phyloP scores from a whole-genome alignment of 2,113 vertebrate genomes.

The Actenoides lindsayi region DNA sequence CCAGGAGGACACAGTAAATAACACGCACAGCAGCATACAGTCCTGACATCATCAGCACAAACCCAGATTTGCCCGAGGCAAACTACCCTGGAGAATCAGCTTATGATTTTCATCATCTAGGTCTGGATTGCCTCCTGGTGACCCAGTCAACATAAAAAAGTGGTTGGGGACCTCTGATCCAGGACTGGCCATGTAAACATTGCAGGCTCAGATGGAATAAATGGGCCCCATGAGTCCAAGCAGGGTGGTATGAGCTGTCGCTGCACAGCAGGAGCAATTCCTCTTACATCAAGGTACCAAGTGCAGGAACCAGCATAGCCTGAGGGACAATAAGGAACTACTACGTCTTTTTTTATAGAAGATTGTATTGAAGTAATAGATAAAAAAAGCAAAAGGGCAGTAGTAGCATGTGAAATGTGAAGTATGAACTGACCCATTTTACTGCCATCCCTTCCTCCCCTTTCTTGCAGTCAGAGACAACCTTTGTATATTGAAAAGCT shows the following conservation, averaged over 20 bases:
- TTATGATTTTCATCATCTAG: not conserved
- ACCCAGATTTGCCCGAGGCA: not conserved
- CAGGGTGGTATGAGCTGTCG: fast-evolving
- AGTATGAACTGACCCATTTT: not conserved
- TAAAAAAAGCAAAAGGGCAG: not conserved
- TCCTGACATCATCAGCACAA: not conserved
- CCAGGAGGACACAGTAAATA: not conserved
- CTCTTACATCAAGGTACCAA: not conserved
- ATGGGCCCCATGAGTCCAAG: not conserved
- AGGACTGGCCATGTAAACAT: not conserved
- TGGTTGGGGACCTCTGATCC: not conserved
- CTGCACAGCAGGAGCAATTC: not conserved
- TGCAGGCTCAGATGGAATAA: not conserved
- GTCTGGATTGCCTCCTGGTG: not conserved
- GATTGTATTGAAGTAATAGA: not conserved
- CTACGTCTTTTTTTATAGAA: not conserved
- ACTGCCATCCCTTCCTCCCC: not conserved
- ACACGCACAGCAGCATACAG: fast-evolving
- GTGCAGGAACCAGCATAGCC: not conserved
- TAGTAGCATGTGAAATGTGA: not conserved
- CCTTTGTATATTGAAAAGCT: not conserved
- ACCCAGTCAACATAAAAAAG: not conserved
- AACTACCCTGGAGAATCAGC: not conserved
- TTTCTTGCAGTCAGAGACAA: not conserved
- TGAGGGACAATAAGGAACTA: not conserved